A percentile compares a stretch with the other conserved stretches of the same genome.
Evolutionary conservation across 2,888 invertebrate genomes (phyloP).

Genomic region (Lasioglossum figueresi): DNA sequence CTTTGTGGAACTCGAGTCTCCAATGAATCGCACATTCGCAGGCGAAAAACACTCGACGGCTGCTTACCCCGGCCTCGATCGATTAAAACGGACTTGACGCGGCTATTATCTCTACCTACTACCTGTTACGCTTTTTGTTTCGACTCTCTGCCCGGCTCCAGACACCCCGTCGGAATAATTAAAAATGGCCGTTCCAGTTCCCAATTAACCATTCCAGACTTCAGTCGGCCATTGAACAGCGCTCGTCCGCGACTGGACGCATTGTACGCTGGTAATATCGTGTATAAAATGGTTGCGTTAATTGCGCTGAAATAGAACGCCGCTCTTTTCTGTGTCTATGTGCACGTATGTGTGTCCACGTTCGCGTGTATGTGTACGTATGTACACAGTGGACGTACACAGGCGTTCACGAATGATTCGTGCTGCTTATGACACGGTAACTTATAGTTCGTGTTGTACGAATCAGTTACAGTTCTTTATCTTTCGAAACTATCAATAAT

Average conservation of each 20-base stretch:
- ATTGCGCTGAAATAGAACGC: conserved; percentile 16
- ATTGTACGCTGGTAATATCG: neutral
- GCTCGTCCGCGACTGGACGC: neutral
- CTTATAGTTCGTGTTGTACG: neutral
- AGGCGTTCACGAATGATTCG: neutral
- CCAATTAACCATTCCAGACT: neutral
- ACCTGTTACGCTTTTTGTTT: conserved; percentile 53
- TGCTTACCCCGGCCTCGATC: conserved; percentile 44
- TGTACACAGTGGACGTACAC: neutral
- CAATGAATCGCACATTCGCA: neutral
- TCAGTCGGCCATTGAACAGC: neutral
- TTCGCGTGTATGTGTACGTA: neutral
- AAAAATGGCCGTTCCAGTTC: conserved; percentile 39
- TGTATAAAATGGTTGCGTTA: conserved; percentile 16
- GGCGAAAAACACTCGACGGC: conserved; percentile 23
- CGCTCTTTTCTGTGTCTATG: neutral
- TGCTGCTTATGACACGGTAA: neutral
- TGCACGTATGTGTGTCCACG: neutral
- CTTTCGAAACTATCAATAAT: neutral
- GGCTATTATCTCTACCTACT: conserved; percentile 40
- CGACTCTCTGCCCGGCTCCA: neutral
- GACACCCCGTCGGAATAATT: conserved; percentile 29
- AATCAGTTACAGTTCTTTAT: conserved; percentile 5
- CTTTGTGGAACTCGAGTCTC: neutral
- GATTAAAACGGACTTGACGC: conserved; percentile 35